Conservation (phyloP, 2,113 vertebrate species). For the Haemorhous mexicanus region DNA sequence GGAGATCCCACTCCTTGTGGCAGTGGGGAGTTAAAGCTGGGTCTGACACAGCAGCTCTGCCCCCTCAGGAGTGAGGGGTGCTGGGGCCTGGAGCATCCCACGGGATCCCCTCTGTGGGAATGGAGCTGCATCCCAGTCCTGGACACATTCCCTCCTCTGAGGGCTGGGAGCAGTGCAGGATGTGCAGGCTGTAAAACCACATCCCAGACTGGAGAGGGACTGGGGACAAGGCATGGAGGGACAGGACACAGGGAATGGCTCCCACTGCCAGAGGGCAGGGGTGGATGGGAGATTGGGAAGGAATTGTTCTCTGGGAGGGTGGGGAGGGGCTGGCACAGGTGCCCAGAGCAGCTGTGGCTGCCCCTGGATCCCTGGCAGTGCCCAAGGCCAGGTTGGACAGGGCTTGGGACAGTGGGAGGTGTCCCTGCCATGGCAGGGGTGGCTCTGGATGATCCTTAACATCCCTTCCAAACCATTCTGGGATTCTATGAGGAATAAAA, state of each 20-base stretch:
- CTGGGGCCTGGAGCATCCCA: not conserved
- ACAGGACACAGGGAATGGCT: not conserved
- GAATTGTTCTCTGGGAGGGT: not conserved
- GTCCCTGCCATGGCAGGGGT: not conserved
- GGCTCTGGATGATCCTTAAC: not conserved
- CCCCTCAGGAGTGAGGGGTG: not conserved
- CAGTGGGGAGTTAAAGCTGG: not conserved
- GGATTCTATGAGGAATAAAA: not conserved
- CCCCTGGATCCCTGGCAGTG: not conserved
- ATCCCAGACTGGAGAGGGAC: not conserved
- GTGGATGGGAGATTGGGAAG: fast-evolving
- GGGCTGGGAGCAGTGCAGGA: not conserved
- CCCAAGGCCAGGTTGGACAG: fast-evolving
- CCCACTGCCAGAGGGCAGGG: not conserved
- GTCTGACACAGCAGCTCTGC: not conserved
- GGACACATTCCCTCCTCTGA: fast-evolving
- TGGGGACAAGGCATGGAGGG: not conserved
- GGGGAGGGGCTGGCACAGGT: not conserved
- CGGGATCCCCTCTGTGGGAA: not conserved
- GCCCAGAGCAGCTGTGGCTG: not conserved
- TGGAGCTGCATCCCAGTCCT: fast-evolving
- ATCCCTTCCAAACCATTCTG: not conserved
- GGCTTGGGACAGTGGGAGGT: fast-evolving
- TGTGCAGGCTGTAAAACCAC: not conserved
- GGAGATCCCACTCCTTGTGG: not conserved